These are phyloP conservation scores for Sweltsa coloradensis DNA, from an alignment of 1,140 invertebrate genomes.

Conservation along the genomic window DNA sequence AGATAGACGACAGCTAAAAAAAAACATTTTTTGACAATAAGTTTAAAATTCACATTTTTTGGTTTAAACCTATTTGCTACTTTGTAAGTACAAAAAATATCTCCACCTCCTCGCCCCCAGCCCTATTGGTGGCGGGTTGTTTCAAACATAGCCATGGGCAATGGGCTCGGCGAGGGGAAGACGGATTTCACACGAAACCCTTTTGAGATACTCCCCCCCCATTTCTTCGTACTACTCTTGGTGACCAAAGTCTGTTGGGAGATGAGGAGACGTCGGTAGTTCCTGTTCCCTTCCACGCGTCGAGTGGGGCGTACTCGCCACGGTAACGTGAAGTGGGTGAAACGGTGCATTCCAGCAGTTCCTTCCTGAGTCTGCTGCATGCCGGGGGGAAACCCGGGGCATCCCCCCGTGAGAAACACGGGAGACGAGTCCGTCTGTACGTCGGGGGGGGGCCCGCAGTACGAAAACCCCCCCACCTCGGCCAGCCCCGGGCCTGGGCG, in stretches of 20 bases:
- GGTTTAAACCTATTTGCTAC: too few species aligned
- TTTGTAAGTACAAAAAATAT: too few species aligned
- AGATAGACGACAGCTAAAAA: too few species aligned
- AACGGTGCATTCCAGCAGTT: slow-evolving; percentile 77
- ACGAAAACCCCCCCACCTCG: slow-evolving; percentile 75
- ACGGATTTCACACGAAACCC: slow-evolving; percentile 57
- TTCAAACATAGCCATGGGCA: too few species aligned
- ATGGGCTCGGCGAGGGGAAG: slow-evolving; percentile 31
- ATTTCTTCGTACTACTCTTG: slow-evolving; percentile 68
- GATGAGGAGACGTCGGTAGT: slow-evolving; percentile 47
- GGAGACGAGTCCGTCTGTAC: slow-evolving; percentile 63
- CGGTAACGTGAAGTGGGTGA: slow-evolving; percentile 57
- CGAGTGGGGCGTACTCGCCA: slow-evolving; percentile 54
- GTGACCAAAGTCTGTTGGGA: slow-evolving; percentile 47
- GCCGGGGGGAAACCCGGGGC: slow-evolving; percentile 54
- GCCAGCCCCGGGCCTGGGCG: slow-evolving; percentile 71
- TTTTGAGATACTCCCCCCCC: slow-evolving; percentile 77
- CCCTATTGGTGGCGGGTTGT: too few species aligned
- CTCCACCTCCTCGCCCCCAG: too few species aligned
- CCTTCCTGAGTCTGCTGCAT: slow-evolving; percentile 61
- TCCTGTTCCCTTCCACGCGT: slow-evolving; percentile 74
- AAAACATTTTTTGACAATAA: too few species aligned
- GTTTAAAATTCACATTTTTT: too few species aligned
- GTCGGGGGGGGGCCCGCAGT: slow-evolving; percentile 58
- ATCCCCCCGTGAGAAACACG: slow-evolving; percentile 68